phyloP scores from a whole-genome alignment of 2,888 invertebrate genomes.

The Odontocerum albicorne region DNA sequence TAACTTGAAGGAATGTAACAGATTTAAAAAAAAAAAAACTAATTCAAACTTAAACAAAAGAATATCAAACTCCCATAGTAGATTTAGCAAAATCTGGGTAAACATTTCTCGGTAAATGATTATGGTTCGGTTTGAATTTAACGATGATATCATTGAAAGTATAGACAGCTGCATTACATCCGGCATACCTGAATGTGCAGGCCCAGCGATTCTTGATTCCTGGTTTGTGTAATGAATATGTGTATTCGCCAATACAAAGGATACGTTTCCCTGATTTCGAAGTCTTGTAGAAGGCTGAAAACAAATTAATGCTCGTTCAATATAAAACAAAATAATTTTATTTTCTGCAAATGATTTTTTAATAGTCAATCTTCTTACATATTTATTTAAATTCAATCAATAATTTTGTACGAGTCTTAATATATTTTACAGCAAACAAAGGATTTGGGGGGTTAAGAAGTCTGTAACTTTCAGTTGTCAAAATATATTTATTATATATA shows the following conservation, averaged over 20 bases:
- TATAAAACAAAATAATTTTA: no score
- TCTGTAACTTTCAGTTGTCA: no score
- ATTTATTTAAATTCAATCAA: no score
- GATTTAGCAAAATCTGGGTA: background rate
- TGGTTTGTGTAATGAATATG: conserved; percentile 12
- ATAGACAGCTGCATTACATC: conserved; percentile 22
- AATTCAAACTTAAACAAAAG: background rate
- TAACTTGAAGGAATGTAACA: no score
- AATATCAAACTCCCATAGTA: conserved; percentile 1
- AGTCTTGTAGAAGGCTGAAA: conserved; percentile 18
- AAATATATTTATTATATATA: no score
- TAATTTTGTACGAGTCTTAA: no score
- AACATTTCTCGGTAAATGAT: conserved; percentile 1
- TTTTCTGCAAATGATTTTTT: no score
- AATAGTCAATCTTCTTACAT: no score
- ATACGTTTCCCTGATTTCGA: conserved; percentile 10
- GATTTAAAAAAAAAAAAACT: no score
- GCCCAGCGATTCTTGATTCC: conserved; percentile 32
- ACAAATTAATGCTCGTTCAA: no score
- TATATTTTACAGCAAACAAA: no score
- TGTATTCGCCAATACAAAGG: conserved; percentile 9
- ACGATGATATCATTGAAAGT: conserved; percentile 19
- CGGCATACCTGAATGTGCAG: conserved; percentile 23
- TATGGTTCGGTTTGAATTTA: conserved; percentile 19
- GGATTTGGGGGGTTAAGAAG: no score